Conservation (phyloP, 2,888 invertebrate genomes). For the Calameuta pallipes region DNA sequence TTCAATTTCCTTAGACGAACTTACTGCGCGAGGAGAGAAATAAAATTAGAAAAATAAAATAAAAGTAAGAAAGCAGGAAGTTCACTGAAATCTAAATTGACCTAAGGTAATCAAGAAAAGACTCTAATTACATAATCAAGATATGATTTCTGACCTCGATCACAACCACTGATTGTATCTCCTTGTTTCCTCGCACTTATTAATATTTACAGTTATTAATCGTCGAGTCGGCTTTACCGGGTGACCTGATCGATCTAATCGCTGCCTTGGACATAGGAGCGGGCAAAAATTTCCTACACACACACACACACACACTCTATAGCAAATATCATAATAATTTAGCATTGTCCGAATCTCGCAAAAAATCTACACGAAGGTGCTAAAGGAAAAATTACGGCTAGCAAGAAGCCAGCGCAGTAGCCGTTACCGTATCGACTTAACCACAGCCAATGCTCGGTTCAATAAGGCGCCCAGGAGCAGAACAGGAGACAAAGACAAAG, state of each 20-base stretch:
- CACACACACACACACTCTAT: not conserved
- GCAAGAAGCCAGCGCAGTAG: not conserved
- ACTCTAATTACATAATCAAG: no score
- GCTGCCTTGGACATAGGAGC: conserved; percentile 17
- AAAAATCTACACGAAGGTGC: no score
- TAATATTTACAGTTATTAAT: conserved; percentile 35
- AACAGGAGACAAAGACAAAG: not conserved
- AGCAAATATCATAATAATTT: not conserved
- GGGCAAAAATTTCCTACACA: not conserved
- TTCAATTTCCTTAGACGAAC: no score
- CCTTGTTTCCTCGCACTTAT: no score
- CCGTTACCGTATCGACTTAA: not conserved
- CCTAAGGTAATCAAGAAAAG: no score
- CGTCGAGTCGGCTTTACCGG: conserved; percentile 28
- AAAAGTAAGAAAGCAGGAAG: no score
- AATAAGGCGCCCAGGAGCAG: not conserved
- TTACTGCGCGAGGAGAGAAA: no score
- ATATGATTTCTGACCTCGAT: no score
- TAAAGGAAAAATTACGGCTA: not conserved
- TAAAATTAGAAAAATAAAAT: not conserved
- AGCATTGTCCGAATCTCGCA: not conserved
- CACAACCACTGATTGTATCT: not conserved
- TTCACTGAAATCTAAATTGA: no score
- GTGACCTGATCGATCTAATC: conserved; percentile 31
- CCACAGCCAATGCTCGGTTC: not conserved